A percentile compares a stretch with the other conserved stretches of the same genome.
Conservation (phyloP, 2,113 vertebrate genomes). For the Chaetura pelagica region DNA sequence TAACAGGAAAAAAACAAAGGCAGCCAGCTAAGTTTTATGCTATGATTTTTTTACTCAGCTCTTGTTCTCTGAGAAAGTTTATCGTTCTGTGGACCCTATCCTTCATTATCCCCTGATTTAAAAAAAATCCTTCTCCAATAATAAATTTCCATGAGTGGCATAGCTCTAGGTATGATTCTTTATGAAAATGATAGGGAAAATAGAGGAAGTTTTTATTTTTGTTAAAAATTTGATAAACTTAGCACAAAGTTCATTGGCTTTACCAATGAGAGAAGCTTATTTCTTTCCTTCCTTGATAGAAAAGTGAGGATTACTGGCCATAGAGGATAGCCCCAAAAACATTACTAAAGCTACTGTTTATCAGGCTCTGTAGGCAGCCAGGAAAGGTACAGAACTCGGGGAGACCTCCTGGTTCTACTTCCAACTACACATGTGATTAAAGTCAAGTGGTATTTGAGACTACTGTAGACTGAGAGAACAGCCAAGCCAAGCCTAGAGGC, state of each 20-base stretch:
- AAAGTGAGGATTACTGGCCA: background rate
- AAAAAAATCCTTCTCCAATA: background rate
- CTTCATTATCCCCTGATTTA: background rate
- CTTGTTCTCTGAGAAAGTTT: background rate
- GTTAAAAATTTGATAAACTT: background rate
- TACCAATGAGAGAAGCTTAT: background rate
- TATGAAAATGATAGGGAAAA: background rate
- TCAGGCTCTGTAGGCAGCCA: background rate
- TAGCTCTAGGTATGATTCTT: background rate
- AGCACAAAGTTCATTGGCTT: background rate
- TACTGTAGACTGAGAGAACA: slow-evolving; percentile 35
- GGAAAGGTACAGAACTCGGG: background rate
- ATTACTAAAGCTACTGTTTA: background rate
- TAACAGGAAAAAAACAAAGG: background rate
- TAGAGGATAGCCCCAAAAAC: background rate
- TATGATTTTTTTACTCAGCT: background rate
- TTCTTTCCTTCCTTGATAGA: background rate
- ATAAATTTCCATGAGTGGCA: background rate
- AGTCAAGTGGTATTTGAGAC: background rate
- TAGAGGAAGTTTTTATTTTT: background rate
- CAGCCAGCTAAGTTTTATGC: background rate
- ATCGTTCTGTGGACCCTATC: background rate
- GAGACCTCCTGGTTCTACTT: background rate
- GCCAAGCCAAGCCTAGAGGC: slow-evolving; percentile 60
- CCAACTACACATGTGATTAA: background rate